Evolutionary conservation across 92 coral and sea anemone species (phyloP), one percentile per base, ranked within the genome.

Genomic region (Parazoanthus atlanticus): DNA sequence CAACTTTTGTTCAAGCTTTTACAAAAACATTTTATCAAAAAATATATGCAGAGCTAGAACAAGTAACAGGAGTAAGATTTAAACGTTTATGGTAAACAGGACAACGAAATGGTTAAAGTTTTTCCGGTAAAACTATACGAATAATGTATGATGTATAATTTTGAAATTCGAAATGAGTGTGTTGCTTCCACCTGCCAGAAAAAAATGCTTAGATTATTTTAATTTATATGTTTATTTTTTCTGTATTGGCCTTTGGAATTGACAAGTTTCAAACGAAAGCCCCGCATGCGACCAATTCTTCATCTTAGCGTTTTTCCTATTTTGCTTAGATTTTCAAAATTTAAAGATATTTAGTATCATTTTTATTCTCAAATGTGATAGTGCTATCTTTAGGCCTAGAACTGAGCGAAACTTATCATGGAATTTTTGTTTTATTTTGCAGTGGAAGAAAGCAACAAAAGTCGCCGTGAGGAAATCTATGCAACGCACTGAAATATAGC

Each of bases 381-480:
- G 10, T 40, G 49, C 15, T 33, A 74, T 28, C 36, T 49, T 79
- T 8, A 49, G 23, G 2, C 38, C 4, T 36, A 36, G 38, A 36
- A 36, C 38, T 36, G 38, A 31, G 13, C 10, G 9, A 82, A 28
- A 26, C 32, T 64, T n/a, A 81, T 29, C 33, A 4, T 64, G 12
- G 33, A 16, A 23, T 43, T 46, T n/a, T 2, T 67, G 36, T 67
- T 82, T 82, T 82, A n/a, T 19, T 41, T 84, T 84, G 76, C 64
- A 84, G 87, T 69, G 87, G 65, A 43, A 69, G 87, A 71, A 84
- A 84, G 66, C 77, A 69, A 84, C 78, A 71, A 31, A 84, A 84
- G 52, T 0, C 74, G 23, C 30, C 65, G 64, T 38, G 26, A 67
- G 72, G 29, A 56, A 80, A n/a, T 6, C 19, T 17, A 69, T 12